A percentile compares a stretch with the other conserved stretches of the same genome.
These are phyloP conservation scores for Paramormyrops kingsleyae DNA, from an alignment of 2,113 vertebrate species.

Conservation along the genomic window DNA sequence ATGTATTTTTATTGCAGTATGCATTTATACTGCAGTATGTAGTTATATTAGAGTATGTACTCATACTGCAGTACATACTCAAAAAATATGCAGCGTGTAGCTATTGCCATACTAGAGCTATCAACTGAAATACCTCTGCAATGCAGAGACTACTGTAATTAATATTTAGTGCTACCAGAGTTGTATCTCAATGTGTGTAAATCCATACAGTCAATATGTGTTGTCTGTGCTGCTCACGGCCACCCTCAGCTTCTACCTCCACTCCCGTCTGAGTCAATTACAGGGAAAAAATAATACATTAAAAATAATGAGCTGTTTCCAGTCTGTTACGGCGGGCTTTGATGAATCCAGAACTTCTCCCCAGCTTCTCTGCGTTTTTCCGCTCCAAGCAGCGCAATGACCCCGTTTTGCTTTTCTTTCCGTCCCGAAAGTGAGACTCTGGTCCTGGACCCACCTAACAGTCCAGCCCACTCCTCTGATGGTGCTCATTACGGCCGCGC, in stretches of 20 bases:
- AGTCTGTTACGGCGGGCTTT: not conserved
- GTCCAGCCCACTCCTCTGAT: slow-evolving; percentile 6
- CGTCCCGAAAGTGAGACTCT: not conserved
- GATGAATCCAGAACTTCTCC: slow-evolving; percentile 22
- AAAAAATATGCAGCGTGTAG: not conserved
- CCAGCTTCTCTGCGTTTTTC: not conserved
- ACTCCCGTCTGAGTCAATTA: slow-evolving; percentile 27
- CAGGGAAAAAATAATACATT: slow-evolving; percentile 24
- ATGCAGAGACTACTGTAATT: not conserved
- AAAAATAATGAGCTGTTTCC: slow-evolving; percentile 28
- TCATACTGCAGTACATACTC: not conserved
- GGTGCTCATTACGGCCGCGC: slow-evolving; percentile 30
- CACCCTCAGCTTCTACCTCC: slow-evolving; percentile 18
- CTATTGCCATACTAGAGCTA: not conserved
- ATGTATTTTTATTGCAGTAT: not conserved
- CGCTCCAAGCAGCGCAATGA: slow-evolving; percentile 9
- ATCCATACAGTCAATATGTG: not conserved
- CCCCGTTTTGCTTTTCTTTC: slow-evolving; percentile 19
- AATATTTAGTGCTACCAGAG: not conserved
- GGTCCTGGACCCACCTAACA: slow-evolving; percentile 18
- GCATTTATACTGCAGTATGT: not conserved
- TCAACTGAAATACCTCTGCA: not conserved
- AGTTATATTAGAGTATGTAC: not conserved
- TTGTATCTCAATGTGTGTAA: not conserved
- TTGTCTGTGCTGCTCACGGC: not conserved